These are phyloP conservation scores for Osmoderma eremita DNA, from an alignment of 2,888 invertebrate species.

Conservation along the genomic window DNA sequence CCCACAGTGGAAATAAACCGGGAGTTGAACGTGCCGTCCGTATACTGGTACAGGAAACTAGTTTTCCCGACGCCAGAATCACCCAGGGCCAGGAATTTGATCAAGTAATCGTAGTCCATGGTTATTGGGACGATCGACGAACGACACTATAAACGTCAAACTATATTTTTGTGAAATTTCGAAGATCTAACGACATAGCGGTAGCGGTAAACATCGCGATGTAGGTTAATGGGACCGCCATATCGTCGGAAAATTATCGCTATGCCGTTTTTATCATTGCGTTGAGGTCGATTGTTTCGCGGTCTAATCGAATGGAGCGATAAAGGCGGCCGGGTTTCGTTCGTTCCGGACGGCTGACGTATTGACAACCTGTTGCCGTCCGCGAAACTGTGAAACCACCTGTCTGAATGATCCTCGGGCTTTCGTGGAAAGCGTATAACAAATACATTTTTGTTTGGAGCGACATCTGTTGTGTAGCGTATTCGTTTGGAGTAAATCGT, in stretches of 20 bases:
- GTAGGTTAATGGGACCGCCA: constrained; percentile 30
- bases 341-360: neutral
- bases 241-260: constrained; percentile 19
- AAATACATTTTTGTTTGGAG: too few relatives aligned
- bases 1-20: constrained; percentile 97
- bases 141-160: constrained; percentile 11
- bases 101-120: constrained; percentile 91
- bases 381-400: constrained; percentile 22
- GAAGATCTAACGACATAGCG: neutral
- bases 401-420: constrained; percentile 18
- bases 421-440: too few relatives aligned
- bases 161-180: neutral
- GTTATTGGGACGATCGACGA: constrained; percentile 6
- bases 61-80: constrained; percentile 98
- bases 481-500: too few relatives aligned
- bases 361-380: constrained; percentile 35
- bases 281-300: neutral
- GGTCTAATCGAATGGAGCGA: neutral
- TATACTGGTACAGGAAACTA: constrained; percentile 94
- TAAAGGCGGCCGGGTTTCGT: neutral
- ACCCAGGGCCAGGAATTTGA: constrained; percentile 94
- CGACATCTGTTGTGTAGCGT: too few relatives aligned
- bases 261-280: neutral
- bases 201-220: neutral
- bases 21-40: constrained; percentile 90